These are phyloP conservation scores for Xiphorhynchus elegans DNA, from an alignment of 2,113 vertebrate genomes.

Conservation along the genomic window DNA sequence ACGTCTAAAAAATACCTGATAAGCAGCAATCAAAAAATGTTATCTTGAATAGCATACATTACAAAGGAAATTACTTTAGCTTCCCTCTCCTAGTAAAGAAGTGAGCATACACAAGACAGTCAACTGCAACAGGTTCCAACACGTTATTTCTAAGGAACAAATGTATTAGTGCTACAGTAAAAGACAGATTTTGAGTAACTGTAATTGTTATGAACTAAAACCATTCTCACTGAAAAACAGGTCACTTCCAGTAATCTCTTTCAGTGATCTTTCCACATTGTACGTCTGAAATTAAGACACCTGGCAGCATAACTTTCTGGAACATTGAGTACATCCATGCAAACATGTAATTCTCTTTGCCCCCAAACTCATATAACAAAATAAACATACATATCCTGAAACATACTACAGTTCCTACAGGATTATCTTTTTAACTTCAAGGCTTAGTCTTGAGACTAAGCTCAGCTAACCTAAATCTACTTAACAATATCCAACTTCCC, in stretches of 20 bases:
- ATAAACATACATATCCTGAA: not conserved
- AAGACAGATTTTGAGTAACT: not conserved
- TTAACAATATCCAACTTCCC: not conserved
- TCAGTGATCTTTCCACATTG: rapidly evolving
- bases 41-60: not conserved
- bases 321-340: not conserved
- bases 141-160: not conserved
- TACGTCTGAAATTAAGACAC: not conserved
- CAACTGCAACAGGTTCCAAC: not conserved
- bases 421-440: not conserved
- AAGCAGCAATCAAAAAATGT: not conserved
- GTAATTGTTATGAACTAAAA: not conserved
- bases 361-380: not conserved
- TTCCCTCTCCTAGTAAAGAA: not conserved
- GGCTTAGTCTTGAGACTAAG: not conserved
- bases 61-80: not conserved
- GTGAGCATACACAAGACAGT: not conserved
- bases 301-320: not conserved
- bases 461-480: not conserved
- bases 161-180: not conserved
- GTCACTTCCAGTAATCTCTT: not conserved
- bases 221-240: not conserved
- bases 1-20: not conserved
- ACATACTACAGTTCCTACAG: not conserved
- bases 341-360: not conserved